phyloP scores from a whole-genome alignment of 2,888 invertebrate genomes.

The Trachelus stipa region DNA sequence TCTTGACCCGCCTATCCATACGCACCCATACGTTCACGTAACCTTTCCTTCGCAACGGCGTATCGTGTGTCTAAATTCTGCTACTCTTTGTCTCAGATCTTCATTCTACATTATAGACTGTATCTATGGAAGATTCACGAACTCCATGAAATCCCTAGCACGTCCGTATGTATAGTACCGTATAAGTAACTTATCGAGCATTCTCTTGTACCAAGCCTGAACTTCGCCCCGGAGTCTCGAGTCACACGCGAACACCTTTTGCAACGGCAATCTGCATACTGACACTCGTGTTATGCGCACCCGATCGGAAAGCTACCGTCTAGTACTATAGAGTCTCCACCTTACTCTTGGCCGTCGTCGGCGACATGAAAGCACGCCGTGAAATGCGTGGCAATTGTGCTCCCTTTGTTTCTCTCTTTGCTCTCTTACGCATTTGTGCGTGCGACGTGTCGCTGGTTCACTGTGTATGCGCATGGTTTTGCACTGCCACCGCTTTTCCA shows the following conservation, averaged over 20 bases:
- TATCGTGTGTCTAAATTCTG: neutral
- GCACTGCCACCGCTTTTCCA: neutral
- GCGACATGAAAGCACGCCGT: conserved; percentile 54
- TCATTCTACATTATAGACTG: neutral
- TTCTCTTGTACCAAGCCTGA: neutral
- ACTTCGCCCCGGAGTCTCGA: neutral
- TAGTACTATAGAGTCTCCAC: conserved; percentile 28
- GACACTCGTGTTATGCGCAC: conserved; percentile 43
- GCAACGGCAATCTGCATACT: conserved; percentile 42
- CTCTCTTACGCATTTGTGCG: neutral
- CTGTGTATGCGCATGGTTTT: neutral
- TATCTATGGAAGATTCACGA: neutral
- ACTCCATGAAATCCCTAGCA: neutral
- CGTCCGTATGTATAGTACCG: neutral
- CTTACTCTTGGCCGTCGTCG: conserved; percentile 33
- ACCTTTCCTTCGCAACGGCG: neutral
- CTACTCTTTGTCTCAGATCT: neutral
- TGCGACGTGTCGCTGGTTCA: neutral
- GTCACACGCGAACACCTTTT: conserved; percentile 11
- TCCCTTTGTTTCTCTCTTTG: conserved; percentile 22
- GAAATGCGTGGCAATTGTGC: conserved; percentile 55
- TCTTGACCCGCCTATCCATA: conserved; percentile 28
- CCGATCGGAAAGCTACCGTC: conserved; percentile 35
- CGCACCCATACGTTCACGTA: neutral
- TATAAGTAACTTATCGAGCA: neutral